Percentiles rank a stretch among this genome's conserved stretches.
Conservation (phyloP, 2,113 vertebrate species). For the Rhegmatorhina hoffmannsi region DNA sequence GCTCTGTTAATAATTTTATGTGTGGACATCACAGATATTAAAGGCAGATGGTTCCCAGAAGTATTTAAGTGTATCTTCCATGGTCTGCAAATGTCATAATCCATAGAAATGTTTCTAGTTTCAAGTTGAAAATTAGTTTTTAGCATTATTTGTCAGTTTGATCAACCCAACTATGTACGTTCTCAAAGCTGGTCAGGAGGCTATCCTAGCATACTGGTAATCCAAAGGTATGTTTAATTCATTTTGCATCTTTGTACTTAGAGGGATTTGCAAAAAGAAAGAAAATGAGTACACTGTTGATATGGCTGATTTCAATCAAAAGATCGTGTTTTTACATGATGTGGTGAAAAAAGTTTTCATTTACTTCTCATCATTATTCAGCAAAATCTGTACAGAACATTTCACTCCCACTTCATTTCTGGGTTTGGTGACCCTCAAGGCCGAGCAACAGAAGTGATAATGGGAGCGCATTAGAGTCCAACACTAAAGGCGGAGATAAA, state of each 20-base stretch:
- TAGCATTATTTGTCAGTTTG: neutral
- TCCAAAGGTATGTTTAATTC: neutral
- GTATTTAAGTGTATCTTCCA: neutral
- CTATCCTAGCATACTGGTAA: neutral
- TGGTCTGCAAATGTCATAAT: neutral
- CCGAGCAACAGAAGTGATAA: neutral
- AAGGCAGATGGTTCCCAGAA: constrained; percentile 35
- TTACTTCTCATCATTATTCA: neutral
- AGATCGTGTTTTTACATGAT: neutral
- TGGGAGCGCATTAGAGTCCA: neutral
- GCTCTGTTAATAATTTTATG: constrained; percentile 14
- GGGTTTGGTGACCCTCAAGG: neutral
- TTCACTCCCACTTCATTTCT: neutral
- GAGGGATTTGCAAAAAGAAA: neutral
- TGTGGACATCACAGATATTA: neutral
- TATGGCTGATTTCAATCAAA: neutral
- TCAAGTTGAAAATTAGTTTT: neutral
- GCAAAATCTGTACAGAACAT: neutral
- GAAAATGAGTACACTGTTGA: neutral
- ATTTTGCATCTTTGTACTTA: neutral
- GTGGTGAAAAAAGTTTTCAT: neutral
- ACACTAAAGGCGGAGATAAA: neutral
- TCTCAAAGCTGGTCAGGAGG: neutral
- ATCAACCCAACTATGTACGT: neutral
- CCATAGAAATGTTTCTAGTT: neutral